Evolutionary conservation across 2,888 invertebrate species (phyloP).

Genomic region (Bembecia ichneumoniformis): DNA sequence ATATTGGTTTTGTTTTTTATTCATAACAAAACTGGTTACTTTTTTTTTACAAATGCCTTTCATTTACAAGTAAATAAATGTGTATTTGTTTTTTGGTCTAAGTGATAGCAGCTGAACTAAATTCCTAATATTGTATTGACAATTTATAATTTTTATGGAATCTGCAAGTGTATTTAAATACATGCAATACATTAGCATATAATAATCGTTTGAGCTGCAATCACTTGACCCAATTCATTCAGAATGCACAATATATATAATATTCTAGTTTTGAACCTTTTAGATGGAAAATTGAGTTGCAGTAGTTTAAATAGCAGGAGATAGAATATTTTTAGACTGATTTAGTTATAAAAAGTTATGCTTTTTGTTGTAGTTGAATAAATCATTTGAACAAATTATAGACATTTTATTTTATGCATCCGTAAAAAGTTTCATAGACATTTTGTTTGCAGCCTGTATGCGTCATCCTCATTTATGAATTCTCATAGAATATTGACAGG

Average conservation of each 20-base stretch:
- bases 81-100: background rate
- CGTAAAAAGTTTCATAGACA: background rate
- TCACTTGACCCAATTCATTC: no score
- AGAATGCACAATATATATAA: constrained; percentile 14
- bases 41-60: background rate
- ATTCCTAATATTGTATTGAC: no score
- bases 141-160: no score
- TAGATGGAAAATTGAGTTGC: constrained; percentile 54
- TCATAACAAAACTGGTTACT: background rate
- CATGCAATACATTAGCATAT: no score
- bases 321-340: constrained; percentile 70
- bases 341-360: constrained; percentile 70
- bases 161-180: no score
- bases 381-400: constrained; percentile 35
- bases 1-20: constrained; percentile 40
- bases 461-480: background rate
- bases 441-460: background rate
- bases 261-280: constrained; percentile 43
- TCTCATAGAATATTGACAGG: background rate
- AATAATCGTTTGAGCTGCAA: no score
- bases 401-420: background rate
- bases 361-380: constrained; percentile 72
- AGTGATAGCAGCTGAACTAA: constrained; percentile 11
- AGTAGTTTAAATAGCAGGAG: constrained; percentile 58
- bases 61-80: constrained; percentile 1